phyloP scores from a whole-genome alignment of 2,797 vertebrate genomes.

The Platyrinchus mystaceus region DNA sequence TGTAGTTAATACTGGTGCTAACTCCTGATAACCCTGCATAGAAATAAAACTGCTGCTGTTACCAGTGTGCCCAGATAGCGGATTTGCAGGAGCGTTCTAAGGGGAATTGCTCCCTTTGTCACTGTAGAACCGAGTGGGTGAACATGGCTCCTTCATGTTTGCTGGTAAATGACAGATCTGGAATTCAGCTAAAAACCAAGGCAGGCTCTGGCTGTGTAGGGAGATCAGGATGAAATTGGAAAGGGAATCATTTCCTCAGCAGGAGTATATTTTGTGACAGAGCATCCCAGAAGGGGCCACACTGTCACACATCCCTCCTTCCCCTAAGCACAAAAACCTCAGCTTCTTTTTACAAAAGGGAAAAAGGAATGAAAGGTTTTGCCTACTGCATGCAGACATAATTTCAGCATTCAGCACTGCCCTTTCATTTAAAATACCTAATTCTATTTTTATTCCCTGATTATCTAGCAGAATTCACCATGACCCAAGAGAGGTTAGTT shows the following conservation, averaged over 20 bases:
- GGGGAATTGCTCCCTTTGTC: not conserved
- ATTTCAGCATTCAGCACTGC: not conserved
- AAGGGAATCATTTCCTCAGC: not conserved
- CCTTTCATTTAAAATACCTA: not conserved
- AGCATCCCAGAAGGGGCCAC: not conserved
- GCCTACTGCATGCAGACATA: not conserved
- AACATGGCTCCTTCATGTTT: not conserved
- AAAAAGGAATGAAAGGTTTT: not conserved
- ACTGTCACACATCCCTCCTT: not conserved
- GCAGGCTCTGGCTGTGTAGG: not conserved
- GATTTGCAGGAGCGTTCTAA: not conserved
- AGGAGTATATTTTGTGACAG: not conserved
- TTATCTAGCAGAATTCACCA: not conserved
- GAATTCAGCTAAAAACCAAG: not conserved
- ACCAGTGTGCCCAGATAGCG: not conserved
- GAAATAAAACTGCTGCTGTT: not conserved
- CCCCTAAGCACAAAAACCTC: not conserved
- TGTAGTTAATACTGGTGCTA: not conserved
- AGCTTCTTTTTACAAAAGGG: not conserved
- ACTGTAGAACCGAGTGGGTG: not conserved
- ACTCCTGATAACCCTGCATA: not conserved
- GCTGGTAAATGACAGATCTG: not conserved
- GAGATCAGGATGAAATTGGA: not conserved
- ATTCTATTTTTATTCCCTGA: conserved; percentile 36
- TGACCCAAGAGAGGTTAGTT: not conserved